Base-by-base conservation (phyloP, 2,888 invertebrate species). In the Tetragonisca angustula region DNA sequence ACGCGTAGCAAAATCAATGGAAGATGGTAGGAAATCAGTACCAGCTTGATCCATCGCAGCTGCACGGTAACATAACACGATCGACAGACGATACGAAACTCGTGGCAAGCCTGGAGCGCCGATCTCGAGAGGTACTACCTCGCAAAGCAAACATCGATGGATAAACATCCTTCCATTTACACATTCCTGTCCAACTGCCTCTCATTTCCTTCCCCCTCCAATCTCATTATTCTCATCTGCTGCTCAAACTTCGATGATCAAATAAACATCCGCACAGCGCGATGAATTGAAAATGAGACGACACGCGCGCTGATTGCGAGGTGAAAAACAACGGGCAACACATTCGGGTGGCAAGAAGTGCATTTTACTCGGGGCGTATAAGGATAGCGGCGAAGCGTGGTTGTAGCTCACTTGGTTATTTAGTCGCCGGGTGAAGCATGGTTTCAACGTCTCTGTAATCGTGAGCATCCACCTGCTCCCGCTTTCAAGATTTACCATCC, bases 351-450 rank as follows among this genome's bases (percentile, higher is more conserved):
- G 32, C 32, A n/a, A 64, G 61, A 56, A 36, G 17, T 13, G 54
- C 27, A 24, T 61, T 84, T 76, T 68, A 54, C 17, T 64, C 54
- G 61, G 19, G 17, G 13, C 6, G 9, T n/a, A n/a, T n/a, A n/a
- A 13, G 52, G 15, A 21, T 21, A 52, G 52, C 5, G 15, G 6
- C 2, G 49, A 9, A 52, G 73, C 36, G 36, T 9, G 61, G 67
- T 67, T 43, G 76, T 65, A 79, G 85, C 80, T 87, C 82, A 82
- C 88, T 90, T 85, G 90, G 84, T 89, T 91, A 91, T 91, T 91
- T 90, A 91, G 88, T 89, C 80, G 84, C 76, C 43, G 67, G 81
- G 87, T 88, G 89, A 90, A 89, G 84, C 90, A 89, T 84, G 87
- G 90, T 89, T 90, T 84, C 88, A 84, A 67, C 86, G 80, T 87